These are phyloP conservation scores for Takifugu rubripes DNA, from an alignment of 2,797 vertebrate species.

Conservation along the genomic window DNA sequence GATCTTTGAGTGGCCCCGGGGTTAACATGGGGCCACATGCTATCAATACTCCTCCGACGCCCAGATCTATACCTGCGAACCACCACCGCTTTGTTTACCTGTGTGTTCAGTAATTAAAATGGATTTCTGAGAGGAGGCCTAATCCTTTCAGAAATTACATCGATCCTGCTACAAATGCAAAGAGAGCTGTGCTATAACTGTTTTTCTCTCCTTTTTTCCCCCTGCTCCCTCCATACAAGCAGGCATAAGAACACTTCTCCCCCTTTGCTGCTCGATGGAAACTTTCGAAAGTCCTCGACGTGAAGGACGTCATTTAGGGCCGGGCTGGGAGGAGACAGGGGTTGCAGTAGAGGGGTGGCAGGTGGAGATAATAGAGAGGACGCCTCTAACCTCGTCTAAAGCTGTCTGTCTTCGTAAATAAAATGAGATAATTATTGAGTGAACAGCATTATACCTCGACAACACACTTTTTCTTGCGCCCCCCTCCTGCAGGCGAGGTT, in stretches of 20 bases:
- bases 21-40: conserved; percentile 62
- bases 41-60: conserved; percentile 59
- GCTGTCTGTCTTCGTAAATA: conserved; percentile 75
- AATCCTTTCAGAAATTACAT: conserved; percentile 73
- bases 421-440: conserved; percentile 81
- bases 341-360: conserved; percentile 30
- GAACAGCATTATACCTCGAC: conserved; percentile 69
- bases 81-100: conserved; percentile 69
- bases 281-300: conserved; percentile 66
- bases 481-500: conserved; percentile 53
- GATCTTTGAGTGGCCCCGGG: conserved; percentile 37
- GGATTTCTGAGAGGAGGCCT: conserved; percentile 67
- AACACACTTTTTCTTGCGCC: conserved; percentile 51
- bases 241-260: conserved; percentile 2
- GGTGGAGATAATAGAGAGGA: conserved; percentile 67
- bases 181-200: conserved; percentile 39
- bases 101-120: conserved; percentile 75
- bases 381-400: conserved; percentile 71
- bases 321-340: conserved; percentile 1
- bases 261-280: conserved; percentile 28
- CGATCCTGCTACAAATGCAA: conserved; percentile 50
- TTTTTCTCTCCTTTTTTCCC: background rate
- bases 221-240: conserved; percentile 16
- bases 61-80: conserved; percentile 61
- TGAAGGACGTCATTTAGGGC: conserved; percentile 62